Percentiles rank a stretch among this genome's conserved stretches.
Evolutionary conservation across 2,888 invertebrate species (phyloP).

Genomic region (Tinea trinotella): DNA sequence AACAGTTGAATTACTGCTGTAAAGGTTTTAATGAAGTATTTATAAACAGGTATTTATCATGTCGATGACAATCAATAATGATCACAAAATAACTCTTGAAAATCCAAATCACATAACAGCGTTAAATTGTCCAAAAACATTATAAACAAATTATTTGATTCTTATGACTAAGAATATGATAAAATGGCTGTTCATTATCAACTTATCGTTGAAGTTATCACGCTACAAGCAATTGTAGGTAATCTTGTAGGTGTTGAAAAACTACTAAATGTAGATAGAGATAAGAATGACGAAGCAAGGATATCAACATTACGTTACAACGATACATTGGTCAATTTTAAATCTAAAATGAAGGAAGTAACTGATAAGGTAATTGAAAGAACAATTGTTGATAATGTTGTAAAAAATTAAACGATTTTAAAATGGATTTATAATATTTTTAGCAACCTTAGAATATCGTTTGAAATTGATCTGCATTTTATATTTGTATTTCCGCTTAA

Average conservation of each 20-base stretch:
- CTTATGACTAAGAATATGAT: conserved; percentile 10
- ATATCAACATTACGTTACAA: conserved; percentile 14
- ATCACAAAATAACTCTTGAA: neutral
- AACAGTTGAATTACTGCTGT: neutral
- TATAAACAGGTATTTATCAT: neutral
- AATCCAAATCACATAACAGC: neutral
- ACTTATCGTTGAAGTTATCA: conserved; percentile 13
- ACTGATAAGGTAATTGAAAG: neutral
- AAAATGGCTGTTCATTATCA: conserved; percentile 12
- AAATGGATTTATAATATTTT: too few relatives aligned
- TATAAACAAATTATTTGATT: conserved; percentile 10
- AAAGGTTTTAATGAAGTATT: neutral
- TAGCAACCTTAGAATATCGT: too few relatives aligned
- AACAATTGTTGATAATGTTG: neutral
- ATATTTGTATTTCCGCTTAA: too few relatives aligned
- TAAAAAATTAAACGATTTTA: neutral
- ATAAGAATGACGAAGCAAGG: conserved; percentile 10
- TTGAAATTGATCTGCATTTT: too few relatives aligned
- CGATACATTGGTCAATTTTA: conserved; percentile 1
- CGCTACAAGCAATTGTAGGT: conserved; percentile 14
- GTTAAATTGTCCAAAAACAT: neutral
- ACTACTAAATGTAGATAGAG: conserved; percentile 10
- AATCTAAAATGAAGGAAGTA: conserved; percentile 1
- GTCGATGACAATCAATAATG: neutral
- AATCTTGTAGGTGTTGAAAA: conserved; percentile 17